phyloP scores from a whole-genome alignment of 2,888 invertebrate species.

The Machimus rusticus region DNA sequence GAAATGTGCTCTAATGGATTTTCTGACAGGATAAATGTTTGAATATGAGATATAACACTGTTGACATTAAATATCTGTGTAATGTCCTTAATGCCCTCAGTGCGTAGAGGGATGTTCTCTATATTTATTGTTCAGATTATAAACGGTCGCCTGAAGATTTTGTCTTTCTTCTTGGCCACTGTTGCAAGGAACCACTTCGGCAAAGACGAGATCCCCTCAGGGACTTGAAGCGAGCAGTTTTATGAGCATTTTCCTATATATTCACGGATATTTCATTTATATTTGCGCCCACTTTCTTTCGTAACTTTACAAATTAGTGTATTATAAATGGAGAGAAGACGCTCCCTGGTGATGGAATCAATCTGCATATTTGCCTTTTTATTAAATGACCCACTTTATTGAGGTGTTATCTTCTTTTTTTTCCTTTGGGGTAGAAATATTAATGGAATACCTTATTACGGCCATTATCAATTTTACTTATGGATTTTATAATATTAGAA shows the following conservation, averaged over 20 bases:
- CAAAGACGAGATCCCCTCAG: conserved; percentile 13
- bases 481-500: no score
- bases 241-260: conserved; percentile 20
- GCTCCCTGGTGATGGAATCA: not conserved
- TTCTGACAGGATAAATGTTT: conserved; percentile 49
- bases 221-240: conserved; percentile 33
- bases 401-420: conserved; percentile 35
- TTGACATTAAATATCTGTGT: conserved; percentile 47
- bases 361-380: conserved; percentile 47
- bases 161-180: conserved; percentile 21
- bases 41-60: conserved; percentile 48
- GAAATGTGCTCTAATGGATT: conserved; percentile 48
- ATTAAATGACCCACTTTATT: conserved; percentile 35
- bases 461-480: not conserved
- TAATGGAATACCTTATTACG: not conserved
- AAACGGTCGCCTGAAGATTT: conserved; percentile 39
- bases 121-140: conserved; percentile 45
- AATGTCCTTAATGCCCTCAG: conserved; percentile 44
- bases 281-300: conserved; percentile 26
- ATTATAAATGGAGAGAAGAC: conserved; percentile 41
- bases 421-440: not conserved
- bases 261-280: conserved; percentile 31
- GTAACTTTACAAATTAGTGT: conserved; percentile 46
- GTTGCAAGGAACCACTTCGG: not conserved
- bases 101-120: conserved; percentile 37